These are phyloP conservation scores for Eira barbara DNA, from an alignment of 2,113 vertebrate species.

Conservation along the genomic window DNA sequence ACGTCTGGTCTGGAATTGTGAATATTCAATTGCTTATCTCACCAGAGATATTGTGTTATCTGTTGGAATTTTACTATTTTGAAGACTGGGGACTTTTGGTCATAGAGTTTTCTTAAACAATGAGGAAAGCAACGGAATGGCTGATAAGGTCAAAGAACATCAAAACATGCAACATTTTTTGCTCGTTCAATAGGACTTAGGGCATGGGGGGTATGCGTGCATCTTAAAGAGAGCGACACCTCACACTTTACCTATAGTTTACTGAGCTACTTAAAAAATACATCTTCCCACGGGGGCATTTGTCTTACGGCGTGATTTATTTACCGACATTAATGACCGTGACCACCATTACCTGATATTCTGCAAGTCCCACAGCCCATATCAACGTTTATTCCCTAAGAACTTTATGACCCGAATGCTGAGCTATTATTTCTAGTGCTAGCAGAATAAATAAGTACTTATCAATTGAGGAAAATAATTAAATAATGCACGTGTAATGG, in stretches of 20 bases:
- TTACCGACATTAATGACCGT: neutral
- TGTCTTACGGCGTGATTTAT: conserved; percentile 10
- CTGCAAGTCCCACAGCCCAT: neutral
- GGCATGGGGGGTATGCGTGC: neutral
- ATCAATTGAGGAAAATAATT: conserved; percentile 19
- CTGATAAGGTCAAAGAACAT: neutral
- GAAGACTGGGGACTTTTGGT: neutral
- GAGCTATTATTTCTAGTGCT: conserved; percentile 9
- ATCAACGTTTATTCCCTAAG: neutral
- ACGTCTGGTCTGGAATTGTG: conserved; percentile 20
- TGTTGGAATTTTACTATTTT: conserved; percentile 39
- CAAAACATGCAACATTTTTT: neutral
- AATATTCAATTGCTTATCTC: neutral
- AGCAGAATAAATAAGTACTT: neutral
- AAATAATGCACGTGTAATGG: conserved; percentile 15
- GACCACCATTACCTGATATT: neutral
- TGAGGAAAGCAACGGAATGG: neutral
- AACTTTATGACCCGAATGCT: neutral
- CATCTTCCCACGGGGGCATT: neutral
- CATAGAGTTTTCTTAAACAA: conserved; percentile 16
- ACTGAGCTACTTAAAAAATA: neutral
- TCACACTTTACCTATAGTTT: neutral
- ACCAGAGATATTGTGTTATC: neutral
- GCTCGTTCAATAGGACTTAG: neutral
- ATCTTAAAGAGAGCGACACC: neutral